Base-by-base conservation (phyloP, 2,113 vertebrate genomes). In the Tympanuchus pallidicinctus region DNA sequence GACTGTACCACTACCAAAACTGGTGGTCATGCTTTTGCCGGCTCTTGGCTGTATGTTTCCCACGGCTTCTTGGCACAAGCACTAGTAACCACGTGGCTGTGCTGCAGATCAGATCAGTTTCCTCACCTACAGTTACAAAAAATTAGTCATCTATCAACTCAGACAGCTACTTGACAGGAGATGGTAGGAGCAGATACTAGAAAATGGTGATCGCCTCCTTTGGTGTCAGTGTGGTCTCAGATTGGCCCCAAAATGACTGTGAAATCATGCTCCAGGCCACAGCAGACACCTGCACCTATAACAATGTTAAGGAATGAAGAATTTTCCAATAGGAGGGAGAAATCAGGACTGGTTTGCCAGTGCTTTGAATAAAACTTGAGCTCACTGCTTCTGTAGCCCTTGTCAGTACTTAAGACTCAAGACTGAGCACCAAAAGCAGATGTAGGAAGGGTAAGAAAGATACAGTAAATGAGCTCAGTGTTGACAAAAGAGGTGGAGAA, bases 361-460 rank as follows among this genome's bases (percentile, higher is more conserved):
- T 19, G 6, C 30, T 70, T 54, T 38, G 59, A 80, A 43, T 17
- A 2, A 22, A 79, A 36, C 20, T 73, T 1, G 0, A 72, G 69
- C 1, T 32, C 67, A n/a, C 17, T 30, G 12, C 22, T 76, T 5
- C 27, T 7, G 38, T 21, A 63, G 47, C 21, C 21, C 42, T 52
- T 9, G 7, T 47, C 71, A n/a, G 27, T 57, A 18, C 42, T 59
- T 27, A 34, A 82, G 13, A 24, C 0, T 1, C 13, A 38, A 82
- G 28, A 15, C 16, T 34, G 45, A 40, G 27, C 36, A 36, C 0
- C 16, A 25, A 50, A 71, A 47, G 14, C 8, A 13, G 15, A 90
- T 4, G 2, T 40, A 27, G 74, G 54, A 84, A 72, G 24, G 10
- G 40, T 21, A 52, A 36, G 30, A 92, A 71, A 0, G 0, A 36